phyloP scores from a whole-genome alignment of 2,797 vertebrate genomes.

The Coregonus sp. region DNA sequence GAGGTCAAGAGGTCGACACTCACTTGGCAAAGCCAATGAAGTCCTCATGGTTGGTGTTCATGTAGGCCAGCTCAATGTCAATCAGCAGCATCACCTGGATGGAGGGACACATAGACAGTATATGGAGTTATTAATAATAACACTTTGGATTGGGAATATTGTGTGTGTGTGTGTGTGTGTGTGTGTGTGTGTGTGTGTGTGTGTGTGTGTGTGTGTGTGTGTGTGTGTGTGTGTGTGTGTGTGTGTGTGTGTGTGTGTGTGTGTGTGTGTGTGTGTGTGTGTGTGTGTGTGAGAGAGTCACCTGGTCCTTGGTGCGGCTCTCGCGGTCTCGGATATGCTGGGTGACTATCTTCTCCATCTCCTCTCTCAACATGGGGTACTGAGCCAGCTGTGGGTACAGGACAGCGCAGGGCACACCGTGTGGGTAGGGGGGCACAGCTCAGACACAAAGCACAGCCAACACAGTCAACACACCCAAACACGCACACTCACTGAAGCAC shows the following conservation, averaged over 20 bases:
- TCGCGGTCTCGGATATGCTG: conserved; percentile 96
- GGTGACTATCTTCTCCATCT: conserved; percentile 98
- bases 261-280: too few species aligned
- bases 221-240: conserved; percentile 4
- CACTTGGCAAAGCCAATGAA: conserved; percentile 98
- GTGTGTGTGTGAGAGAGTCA: conserved; percentile 45
- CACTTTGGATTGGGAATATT: neutral
- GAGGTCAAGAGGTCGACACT: conserved; percentile 49
- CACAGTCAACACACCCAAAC: conserved; percentile 4
- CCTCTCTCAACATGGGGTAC: conserved; percentile 93
- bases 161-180: conserved; percentile 4
- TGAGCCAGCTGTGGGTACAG: conserved; percentile 88
- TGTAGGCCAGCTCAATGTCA: conserved; percentile 92
- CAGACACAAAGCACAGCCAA: neutral
- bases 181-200: neutral
- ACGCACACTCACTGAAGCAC: conserved; percentile 13
- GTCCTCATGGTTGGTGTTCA: conserved; percentile 97
- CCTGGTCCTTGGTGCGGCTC: conserved; percentile 91
- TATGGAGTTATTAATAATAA: neutral
- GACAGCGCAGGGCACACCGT: conserved; percentile 43
- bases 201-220: conserved; percentile 5
- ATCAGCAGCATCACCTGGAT: conserved; percentile 91
- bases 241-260: conserved; percentile 11
- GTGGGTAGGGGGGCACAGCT: conserved; percentile 48
- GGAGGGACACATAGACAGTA: neutral